Evolutionary conservation across 2,797 vertebrate genomes (phyloP).

Genomic region (Halcyon badia): DNA sequence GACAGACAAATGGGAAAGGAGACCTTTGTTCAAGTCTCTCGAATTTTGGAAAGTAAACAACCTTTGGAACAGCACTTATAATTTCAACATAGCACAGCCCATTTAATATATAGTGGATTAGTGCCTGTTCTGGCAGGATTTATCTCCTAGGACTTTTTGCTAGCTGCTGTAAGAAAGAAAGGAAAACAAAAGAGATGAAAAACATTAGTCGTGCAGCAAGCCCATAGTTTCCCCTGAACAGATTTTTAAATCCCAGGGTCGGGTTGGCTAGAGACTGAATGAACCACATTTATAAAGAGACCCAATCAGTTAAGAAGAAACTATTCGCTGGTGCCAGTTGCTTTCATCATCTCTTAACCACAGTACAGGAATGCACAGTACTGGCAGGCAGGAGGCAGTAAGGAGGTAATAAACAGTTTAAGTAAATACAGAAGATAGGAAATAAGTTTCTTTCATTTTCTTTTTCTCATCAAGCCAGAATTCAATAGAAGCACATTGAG

Average conservation of each 20-base stretch:
- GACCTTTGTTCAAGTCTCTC: conserved; percentile 31
- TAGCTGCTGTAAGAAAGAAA: conserved; percentile 6
- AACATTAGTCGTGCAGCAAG: background rate
- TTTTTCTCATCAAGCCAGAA: background rate
- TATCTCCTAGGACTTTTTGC: conserved; percentile 41
- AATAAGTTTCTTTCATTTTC: background rate
- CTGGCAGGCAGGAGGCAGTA: background rate
- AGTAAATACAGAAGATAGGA: background rate
- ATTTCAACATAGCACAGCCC: conserved; percentile 15
- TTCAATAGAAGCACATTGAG: background rate
- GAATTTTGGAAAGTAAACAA: conserved; percentile 48
- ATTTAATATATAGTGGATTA: conserved; percentile 54
- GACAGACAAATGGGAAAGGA: conserved; percentile 54
- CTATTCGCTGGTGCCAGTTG: background rate
- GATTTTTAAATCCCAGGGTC: conserved; percentile 39
- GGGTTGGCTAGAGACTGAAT: conserved; percentile 7
- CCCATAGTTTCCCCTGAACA: background rate
- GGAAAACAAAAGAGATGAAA: background rate
- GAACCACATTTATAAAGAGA: conserved; percentile 7
- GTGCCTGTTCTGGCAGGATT: conserved; percentile 52
- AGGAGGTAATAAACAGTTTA: background rate
- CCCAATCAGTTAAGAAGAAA: conserved; percentile 15
- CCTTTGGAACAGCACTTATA: background rate
- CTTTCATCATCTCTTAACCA: conserved; percentile 21
- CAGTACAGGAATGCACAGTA: background rate